Evolutionary conservation across 64 coral and sea anemone species (phyloP).

Genomic region (Anthopleura sola): DNA sequence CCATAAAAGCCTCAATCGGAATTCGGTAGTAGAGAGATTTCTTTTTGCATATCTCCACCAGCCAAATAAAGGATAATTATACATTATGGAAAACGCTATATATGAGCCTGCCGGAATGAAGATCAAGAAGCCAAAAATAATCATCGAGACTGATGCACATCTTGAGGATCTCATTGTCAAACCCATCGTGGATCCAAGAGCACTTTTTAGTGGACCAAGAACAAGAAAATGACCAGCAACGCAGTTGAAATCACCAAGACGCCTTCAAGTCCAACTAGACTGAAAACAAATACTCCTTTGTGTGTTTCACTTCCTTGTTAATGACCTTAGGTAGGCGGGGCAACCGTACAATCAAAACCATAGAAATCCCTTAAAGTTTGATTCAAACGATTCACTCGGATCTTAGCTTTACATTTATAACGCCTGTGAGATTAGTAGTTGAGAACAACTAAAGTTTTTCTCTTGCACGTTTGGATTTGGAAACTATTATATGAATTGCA

Average conservation of each 20-base stretch:
- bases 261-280: neutral
- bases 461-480: too few species aligned
- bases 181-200: neutral
- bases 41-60: neutral
- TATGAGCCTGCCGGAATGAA: neutral
- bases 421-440: too few species aligned
- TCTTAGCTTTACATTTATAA: too few species aligned
- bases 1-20: neutral
- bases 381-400: too few species aligned
- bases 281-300: too few species aligned
- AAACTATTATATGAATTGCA: too few species aligned
- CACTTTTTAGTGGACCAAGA: neutral
- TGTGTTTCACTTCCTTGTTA: too few species aligned
- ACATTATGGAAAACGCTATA: neutral
- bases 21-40: neutral
- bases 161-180: neutral
- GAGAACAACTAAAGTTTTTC: too few species aligned
- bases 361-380: too few species aligned
- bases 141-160: neutral
- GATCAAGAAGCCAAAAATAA: neutral
- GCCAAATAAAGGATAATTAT: neutral
- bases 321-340: too few species aligned
- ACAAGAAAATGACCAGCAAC: neutral
- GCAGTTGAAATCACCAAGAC: neutral
- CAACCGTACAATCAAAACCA: too few species aligned